Base-by-base conservation (phyloP, 2,888 invertebrate genomes). In the Perizoma flavofasciatum region DNA sequence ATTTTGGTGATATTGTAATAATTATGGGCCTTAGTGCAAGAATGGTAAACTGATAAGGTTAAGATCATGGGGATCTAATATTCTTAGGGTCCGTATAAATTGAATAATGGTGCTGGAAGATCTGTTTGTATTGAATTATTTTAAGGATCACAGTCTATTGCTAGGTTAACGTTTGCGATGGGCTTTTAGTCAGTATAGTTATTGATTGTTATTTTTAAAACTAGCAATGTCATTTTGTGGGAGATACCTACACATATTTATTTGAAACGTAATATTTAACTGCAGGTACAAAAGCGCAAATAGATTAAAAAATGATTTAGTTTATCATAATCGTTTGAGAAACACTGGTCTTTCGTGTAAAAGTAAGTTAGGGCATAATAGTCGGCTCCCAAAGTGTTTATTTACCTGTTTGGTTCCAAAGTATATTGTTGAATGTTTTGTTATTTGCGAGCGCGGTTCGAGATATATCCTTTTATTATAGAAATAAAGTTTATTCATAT, bases 401-500 rank as follows among this genome's bases (percentile, higher is more conserved):
- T 22, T 84, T 81, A 83, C 81, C 82, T 81, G 77, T 85, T 88
- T 79, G 85, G 83, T 88, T 88, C 89, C 90, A 90, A 90, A 90
- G 90, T 89, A 85, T 87, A 85, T 89, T 89, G 89, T 90, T 91
- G 83, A 89, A 86, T 88, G 88, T 89, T 90, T 85, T 89, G 89
- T 89, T 89, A 85, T 76, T 77, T 77, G 79, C 71, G 80, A 85
- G 79, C 82, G 81, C 79, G 82, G 81, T 88, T 84, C 78, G 79
- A 77, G 85, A 79, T 86, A 86, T 89, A 88, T 86, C 85, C 87
- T 88, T 90, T 88, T 88, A 89, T 88, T 84, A 82, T 89, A 91
- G 88, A 83, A 92, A 90, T 91, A 91, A 91, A 91, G 87, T 90
- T 88, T 90, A 92, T 91, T 89, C 85, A 87, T 90, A 87, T 87